These are phyloP conservation scores for Zaprionus gabonicus DNA, from an alignment of 1,140 invertebrate genomes.

Conservation along the genomic window DNA sequence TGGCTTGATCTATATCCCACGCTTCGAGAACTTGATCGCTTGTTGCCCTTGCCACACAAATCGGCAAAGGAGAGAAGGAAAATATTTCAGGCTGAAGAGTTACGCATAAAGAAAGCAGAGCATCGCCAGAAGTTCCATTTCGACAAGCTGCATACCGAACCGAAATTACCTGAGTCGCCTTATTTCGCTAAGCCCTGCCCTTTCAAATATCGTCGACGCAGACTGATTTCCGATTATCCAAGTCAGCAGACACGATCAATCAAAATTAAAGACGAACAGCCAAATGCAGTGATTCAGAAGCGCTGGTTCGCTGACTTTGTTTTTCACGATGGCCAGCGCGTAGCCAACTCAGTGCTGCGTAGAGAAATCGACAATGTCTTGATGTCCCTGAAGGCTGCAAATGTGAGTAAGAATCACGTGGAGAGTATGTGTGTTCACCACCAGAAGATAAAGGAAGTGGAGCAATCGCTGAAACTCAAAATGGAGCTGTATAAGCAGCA, in stretches of 20 bases:
- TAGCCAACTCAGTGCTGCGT: slow-evolving; percentile 33
- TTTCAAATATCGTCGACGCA: neutral
- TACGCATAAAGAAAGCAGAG: neutral
- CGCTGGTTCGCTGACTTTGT: slow-evolving; percentile 55
- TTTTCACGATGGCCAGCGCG: neutral
- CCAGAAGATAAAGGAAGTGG: slow-evolving; percentile 45
- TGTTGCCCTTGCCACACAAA: slow-evolving; percentile 57
- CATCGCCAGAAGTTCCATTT: neutral
- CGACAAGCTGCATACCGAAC: neutral
- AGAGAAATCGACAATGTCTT: slow-evolving; percentile 47
- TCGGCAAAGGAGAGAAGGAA: slow-evolving; percentile 10
- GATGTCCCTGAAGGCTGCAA: slow-evolving; percentile 26
- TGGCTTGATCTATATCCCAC: slow-evolving; percentile 67
- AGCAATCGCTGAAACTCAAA: slow-evolving; percentile 38
- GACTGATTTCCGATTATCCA: slow-evolving; percentile 13
- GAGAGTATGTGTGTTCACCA: slow-evolving; percentile 43
- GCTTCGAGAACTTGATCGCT: slow-evolving; percentile 59
- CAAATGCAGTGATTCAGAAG: neutral
- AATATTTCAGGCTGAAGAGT: neutral
- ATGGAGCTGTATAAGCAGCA: slow-evolving; percentile 36
- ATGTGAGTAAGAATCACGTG: slow-evolving; percentile 19
- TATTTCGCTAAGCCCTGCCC: slow-evolving; percentile 41
- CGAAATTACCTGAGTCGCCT: slow-evolving; percentile 2
- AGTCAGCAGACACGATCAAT: neutral
- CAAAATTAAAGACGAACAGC: neutral